phyloP scores from a whole-genome alignment of 2,113 vertebrate genomes.

The Gnathonemus longibarbis region DNA sequence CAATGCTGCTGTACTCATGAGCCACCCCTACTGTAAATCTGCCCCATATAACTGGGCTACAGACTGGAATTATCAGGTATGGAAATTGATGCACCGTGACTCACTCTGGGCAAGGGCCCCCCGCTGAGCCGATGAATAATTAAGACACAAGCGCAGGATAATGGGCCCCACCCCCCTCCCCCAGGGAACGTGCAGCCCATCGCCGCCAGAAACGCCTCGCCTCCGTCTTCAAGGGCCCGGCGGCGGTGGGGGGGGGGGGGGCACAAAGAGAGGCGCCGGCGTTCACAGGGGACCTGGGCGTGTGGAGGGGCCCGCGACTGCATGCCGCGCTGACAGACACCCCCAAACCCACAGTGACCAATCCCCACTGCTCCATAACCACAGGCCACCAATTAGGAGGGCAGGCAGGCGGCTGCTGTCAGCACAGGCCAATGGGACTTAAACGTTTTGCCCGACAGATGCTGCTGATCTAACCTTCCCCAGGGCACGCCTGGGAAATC shows the following conservation, averaged over 20 bases:
- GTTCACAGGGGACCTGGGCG: not conserved
- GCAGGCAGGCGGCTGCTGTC: not conserved
- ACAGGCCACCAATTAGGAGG: not conserved
- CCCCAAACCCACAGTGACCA: not conserved
- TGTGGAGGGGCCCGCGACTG: not conserved
- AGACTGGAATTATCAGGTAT: not conserved
- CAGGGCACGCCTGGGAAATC: not conserved
- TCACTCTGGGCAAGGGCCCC: not conserved
- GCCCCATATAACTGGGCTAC: not conserved
- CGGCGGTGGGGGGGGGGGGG: not conserved
- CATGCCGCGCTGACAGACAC: not conserved
- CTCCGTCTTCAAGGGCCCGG: not conserved
- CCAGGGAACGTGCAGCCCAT: not conserved
- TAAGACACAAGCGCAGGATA: not conserved
- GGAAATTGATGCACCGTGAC: not conserved
- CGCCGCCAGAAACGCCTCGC: not conserved
- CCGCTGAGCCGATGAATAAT: slow-evolving; percentile 1
- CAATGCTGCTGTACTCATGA: not conserved
- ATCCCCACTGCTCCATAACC: not conserved
- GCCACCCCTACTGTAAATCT: not conserved
- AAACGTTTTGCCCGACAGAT: not conserved
- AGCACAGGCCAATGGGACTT: not conserved
- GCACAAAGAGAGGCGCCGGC: not conserved
- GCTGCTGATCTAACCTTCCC: not conserved
- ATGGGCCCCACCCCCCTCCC: not conserved